phyloP scores from a whole-genome alignment of 2,888 invertebrate species.

The Stenolophus ochropezus region DNA sequence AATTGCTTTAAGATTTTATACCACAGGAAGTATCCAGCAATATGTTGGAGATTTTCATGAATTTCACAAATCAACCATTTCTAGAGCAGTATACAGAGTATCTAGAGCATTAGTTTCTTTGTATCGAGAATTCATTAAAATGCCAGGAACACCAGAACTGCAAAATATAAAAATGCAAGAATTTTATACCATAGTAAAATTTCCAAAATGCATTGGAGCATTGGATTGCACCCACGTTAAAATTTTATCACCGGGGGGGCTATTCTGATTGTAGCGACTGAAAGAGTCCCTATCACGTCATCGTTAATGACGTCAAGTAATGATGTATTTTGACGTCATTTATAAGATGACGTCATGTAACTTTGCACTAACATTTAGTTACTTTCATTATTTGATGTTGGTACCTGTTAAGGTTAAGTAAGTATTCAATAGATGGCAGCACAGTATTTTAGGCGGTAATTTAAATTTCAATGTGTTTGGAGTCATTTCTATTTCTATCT shows the following conservation, averaged over 20 bases:
- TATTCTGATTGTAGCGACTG: too few species aligned
- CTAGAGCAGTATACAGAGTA: background rate
- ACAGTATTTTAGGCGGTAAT: too few species aligned
- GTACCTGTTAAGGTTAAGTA: too few species aligned
- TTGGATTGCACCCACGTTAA: slow-evolving; percentile 14
- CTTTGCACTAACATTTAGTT: too few species aligned
- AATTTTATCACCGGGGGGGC: slow-evolving; percentile 6
- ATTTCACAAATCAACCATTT: slow-evolving; percentile 29
- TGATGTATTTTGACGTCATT: too few species aligned
- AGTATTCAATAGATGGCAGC: too few species aligned
- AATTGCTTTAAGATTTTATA: background rate
- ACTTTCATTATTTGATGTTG: too few species aligned
- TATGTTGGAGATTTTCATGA: background rate
- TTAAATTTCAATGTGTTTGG: too few species aligned
- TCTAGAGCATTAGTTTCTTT: slow-evolving; percentile 7
- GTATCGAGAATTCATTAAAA: slow-evolving; percentile 7
- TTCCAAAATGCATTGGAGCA: slow-evolving; percentile 30
- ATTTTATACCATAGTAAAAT: slow-evolving; percentile 10
- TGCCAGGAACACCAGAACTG: slow-evolving; percentile 3
- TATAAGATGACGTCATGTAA: too few species aligned
- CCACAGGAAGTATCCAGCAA: background rate
- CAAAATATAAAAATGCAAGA: slow-evolving; percentile 6
- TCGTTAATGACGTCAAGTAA: too few species aligned
- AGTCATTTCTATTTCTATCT: too few species aligned
- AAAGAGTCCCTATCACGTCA: too few species aligned